Evolutionary conservation across 2,888 invertebrate genomes (phyloP).

Genomic region (Stenotaenia linearis): DNA sequence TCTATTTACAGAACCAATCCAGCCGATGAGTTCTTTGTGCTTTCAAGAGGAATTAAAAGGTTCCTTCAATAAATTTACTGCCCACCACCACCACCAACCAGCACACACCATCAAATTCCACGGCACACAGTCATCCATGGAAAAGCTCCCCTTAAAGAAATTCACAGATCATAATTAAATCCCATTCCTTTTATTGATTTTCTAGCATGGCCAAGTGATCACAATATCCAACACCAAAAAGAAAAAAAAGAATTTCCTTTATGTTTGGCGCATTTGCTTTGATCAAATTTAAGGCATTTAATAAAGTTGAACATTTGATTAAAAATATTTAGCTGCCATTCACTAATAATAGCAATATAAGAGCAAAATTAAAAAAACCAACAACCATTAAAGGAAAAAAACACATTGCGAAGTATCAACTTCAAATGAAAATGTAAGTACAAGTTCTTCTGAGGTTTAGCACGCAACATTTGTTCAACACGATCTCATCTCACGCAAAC

Average conservation of each 20-base stretch:
- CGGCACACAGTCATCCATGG: not conserved
- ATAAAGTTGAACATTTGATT: too few relatives aligned
- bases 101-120: conserved; percentile 9
- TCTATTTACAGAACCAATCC: conserved; percentile 4
- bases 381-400: not conserved
- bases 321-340: too few relatives aligned
- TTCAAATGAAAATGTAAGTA: not conserved
- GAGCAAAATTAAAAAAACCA: not conserved
- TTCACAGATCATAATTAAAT: conserved; percentile 9
- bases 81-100: conserved; percentile 9
- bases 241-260: not conserved
- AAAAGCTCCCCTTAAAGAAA: conserved; percentile 9
- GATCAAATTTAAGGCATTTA: not conserved
- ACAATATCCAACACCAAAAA: not conserved
- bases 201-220: not conserved
- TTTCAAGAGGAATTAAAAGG: conserved; percentile 9
- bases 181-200: conserved; percentile 5
- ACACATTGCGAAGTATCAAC: not conserved
- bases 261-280: not conserved
- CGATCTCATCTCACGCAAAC: not conserved
- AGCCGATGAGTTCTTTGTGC: conserved; percentile 4
- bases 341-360: too few relatives aligned
- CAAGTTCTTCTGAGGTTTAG: not conserved
- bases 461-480: conserved; percentile 3
- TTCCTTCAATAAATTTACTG: conserved; percentile 9